Percentiles rank a stretch among this genome's conserved stretches.
Evolutionary conservation across 1,140 invertebrate species (phyloP).

Genomic region (Euwallacea fornicatus): DNA sequence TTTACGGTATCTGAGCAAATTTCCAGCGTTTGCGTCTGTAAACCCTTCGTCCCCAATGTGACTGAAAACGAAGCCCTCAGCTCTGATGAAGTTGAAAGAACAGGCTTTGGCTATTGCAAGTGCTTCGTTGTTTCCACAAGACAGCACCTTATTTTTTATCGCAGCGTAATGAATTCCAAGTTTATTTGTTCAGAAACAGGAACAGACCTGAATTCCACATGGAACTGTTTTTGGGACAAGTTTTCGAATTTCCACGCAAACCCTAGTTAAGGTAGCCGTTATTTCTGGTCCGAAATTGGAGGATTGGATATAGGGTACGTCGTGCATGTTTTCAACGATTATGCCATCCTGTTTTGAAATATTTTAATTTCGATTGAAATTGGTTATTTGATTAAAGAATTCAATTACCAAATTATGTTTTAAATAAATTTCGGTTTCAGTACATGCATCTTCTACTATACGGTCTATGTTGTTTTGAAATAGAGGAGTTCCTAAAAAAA

Average conservation of each 20-base stretch:
- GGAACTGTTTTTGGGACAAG: constrained; percentile 56
- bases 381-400: constrained; percentile 6
- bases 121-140: constrained; percentile 76
- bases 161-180: background rate
- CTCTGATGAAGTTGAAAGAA: constrained; percentile 75
- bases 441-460: constrained; percentile 60
- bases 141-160: constrained; percentile 62
- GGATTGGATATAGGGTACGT: constrained; percentile 72
- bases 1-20: constrained; percentile 70
- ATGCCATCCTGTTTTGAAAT: constrained; percentile 67
- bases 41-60: constrained; percentile 84
- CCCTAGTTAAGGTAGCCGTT: constrained; percentile 68
- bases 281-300: constrained; percentile 68
- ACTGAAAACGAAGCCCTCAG: constrained; percentile 79
- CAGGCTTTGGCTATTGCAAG: constrained; percentile 74
- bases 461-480: constrained; percentile 54
- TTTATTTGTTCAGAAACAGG: background rate
- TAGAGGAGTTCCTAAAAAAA: constrained; percentile 60
- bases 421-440: constrained; percentile 64
- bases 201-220: constrained; percentile 64
- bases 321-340: constrained; percentile 86
- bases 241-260: constrained; percentile 60
- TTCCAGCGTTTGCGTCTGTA: constrained; percentile 76
- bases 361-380: constrained; percentile 10
- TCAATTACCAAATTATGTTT: constrained; percentile 59